A percentile compares a stretch with the other conserved stretches of the same genome.
phyloP scores from a whole-genome alignment of 37 sponge, comb jelly and placozoan genomes.

The Agelas oroides region DNA sequence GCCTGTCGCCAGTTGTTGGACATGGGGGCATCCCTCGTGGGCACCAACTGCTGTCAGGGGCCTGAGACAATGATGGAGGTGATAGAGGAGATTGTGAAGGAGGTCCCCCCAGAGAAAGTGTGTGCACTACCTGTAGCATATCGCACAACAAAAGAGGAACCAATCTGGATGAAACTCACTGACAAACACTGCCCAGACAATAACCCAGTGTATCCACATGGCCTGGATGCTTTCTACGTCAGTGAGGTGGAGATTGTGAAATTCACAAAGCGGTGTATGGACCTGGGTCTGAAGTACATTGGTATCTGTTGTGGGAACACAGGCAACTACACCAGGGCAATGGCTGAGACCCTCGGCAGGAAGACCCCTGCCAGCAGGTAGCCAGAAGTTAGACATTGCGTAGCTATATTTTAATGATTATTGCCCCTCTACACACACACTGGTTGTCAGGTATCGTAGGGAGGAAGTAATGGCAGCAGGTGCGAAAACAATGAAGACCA shows the following conservation, averaged over 20 bases:
- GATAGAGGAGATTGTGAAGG: conserved; percentile 48
- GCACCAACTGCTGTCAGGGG: conserved; percentile 54
- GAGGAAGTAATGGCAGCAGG: too few species aligned
- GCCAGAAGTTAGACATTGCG: too few species aligned
- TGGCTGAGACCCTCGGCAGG: conserved; percentile 65
- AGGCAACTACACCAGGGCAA: conserved; percentile 51
- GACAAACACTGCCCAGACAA: conserved; percentile 42
- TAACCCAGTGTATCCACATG: conserved; percentile 53
- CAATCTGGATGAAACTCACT: conserved; percentile 21
- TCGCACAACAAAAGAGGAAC: conserved; percentile 64
- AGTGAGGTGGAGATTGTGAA: conserved; percentile 28
- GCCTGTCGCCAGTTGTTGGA: conserved; percentile 53
- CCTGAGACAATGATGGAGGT: conserved; percentile 61
- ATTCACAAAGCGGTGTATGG: conserved; percentile 54
- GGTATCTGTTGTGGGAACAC: conserved; percentile 80
- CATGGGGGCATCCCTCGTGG: conserved; percentile 55
- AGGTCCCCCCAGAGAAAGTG: conserved; percentile 53
- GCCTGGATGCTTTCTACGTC: conserved; percentile 52
- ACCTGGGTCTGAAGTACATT: conserved; percentile 65
- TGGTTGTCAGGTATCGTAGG: too few species aligned
- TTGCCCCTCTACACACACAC: too few species aligned
- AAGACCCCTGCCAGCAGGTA: conserved; percentile 46
- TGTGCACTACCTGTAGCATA: conserved; percentile 68
- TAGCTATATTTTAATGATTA: too few species aligned
- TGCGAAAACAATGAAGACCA: too few species aligned